Percentiles rank a stretch among this genome's conserved stretches.
phyloP scores from a whole-genome alignment of 1,140 invertebrate genomes.

The Scylla paramamosain region DNA sequence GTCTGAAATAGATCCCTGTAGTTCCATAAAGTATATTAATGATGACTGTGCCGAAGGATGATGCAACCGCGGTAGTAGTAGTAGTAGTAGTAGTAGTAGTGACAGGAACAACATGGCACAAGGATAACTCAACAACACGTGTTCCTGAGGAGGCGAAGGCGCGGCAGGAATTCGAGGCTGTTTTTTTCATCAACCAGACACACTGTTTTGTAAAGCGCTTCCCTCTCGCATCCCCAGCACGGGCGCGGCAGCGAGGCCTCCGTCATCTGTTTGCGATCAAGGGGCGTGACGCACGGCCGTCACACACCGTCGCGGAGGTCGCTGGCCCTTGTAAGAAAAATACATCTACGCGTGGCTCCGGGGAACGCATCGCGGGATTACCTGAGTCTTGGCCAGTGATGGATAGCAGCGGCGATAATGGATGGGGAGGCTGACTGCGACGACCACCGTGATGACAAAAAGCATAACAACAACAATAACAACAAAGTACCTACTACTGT shows the following conservation, averaged over 20 bases:
- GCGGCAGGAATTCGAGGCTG: background rate
- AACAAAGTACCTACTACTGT: too few species aligned
- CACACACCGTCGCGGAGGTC: background rate
- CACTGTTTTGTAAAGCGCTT: background rate
- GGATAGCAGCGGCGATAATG: too few species aligned
- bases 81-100: too few species aligned
- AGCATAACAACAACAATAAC: too few species aligned
- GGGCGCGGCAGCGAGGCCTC: background rate
- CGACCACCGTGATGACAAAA: too few species aligned
- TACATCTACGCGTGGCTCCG: background rate
- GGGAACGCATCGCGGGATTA: background rate
- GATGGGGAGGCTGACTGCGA: background rate
- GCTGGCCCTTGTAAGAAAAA: slow-evolving; percentile 1
- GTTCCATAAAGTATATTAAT: too few species aligned
- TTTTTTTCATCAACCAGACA: background rate
- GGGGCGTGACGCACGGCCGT: background rate
- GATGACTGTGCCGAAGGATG: too few species aligned
- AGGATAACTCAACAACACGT: too few species aligned
- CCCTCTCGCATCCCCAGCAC: background rate
- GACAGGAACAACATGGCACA: too few species aligned
- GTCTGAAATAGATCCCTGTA: too few species aligned
- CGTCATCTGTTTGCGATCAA: slow-evolving; percentile 10
- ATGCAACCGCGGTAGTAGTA: too few species aligned
- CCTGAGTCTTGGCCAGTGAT: too few species aligned
- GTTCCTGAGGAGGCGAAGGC: background rate